Conservation (phyloP, 1,140 invertebrate genomes). For the Cataglyphis hispanica region DNA sequence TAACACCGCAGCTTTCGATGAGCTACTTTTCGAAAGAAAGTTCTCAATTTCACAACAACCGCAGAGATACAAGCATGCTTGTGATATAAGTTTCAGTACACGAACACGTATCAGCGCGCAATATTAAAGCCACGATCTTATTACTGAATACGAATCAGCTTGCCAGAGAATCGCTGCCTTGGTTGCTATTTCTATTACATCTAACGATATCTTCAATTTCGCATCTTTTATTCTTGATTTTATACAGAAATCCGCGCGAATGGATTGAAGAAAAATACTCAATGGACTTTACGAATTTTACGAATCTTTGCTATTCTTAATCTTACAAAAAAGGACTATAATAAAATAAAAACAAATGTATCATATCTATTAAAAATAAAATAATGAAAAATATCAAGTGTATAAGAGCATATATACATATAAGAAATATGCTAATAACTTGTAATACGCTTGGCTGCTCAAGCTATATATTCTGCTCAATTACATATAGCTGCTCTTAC, state of each 20-base stretch:
- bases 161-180: neutral
- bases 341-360: too few species aligned
- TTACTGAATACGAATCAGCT: conserved; percentile 29
- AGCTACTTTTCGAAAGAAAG: conserved; percentile 66
- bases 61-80: conserved; percentile 33
- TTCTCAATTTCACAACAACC: conserved; percentile 40
- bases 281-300: neutral
- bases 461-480: too few species aligned
- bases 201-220: conserved; percentile 32
- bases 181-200: conserved; percentile 11
- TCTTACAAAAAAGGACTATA: neutral
- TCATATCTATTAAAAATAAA: too few species aligned
- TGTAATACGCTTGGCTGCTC: too few species aligned
- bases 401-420: too few species aligned
- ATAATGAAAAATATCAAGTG: too few species aligned
- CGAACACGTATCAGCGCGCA: neutral
- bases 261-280: neutral
- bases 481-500: too few species aligned
- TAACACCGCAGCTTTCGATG: conserved; percentile 25
- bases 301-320: neutral
- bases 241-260: neutral
- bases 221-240: conserved; percentile 5
- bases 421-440: too few species aligned
- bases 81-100: conserved; percentile 35
- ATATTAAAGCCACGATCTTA: neutral